Conservation (phyloP, 2,888 invertebrate species). For the Himalopsyche japonica region DNA sequence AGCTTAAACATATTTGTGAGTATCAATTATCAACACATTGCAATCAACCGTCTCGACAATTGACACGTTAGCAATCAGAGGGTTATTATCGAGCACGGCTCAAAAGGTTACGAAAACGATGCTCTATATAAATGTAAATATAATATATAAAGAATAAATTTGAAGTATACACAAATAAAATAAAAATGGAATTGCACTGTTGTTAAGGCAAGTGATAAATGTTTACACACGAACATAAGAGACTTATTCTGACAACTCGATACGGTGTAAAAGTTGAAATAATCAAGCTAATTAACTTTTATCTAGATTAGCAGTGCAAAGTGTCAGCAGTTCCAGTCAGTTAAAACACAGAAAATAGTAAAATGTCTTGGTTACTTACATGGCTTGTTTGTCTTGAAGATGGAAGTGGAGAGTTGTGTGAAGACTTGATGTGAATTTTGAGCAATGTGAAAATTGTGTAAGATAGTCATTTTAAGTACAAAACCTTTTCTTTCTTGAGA, state of each 20-base stretch:
- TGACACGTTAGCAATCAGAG: too few species aligned
- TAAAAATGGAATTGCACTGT: neutral
- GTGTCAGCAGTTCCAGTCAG: neutral
- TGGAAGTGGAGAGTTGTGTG: neutral
- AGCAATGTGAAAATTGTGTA: neutral
- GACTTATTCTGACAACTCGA: neutral
- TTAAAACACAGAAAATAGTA: neutral
- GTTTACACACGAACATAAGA: neutral
- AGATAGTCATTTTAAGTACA: too few species aligned
- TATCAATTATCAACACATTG: too few species aligned
- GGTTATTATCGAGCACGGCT: too few species aligned
- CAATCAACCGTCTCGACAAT: too few species aligned
- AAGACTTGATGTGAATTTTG: neutral
- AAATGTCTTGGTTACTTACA: neutral
- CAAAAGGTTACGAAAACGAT: too few species aligned
- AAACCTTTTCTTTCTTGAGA: too few species aligned
- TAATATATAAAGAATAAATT: neutral
- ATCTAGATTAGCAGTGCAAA: neutral
- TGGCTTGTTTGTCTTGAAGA: neutral
- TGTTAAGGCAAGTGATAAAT: neutral
- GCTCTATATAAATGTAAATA: too few species aligned
- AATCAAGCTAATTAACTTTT: neutral
- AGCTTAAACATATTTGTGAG: too few species aligned
- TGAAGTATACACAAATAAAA: neutral
- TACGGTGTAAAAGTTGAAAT: neutral